These are phyloP conservation scores for Thaumetopoea pityocampa DNA, from an alignment of 1,140 invertebrate genomes.

Conservation along the genomic window DNA sequence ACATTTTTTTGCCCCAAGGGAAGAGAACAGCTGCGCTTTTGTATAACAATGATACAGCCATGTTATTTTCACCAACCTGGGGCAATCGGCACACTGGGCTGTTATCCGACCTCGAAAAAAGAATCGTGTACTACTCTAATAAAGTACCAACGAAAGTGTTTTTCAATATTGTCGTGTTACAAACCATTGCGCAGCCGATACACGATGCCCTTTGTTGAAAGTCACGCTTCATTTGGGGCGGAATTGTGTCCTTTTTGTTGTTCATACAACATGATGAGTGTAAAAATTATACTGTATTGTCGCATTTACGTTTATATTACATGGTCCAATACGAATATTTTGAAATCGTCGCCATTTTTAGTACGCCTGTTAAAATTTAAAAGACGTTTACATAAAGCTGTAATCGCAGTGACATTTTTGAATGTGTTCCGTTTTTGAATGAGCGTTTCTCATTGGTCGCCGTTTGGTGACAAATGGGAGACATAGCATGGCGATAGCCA, in stretches of 20 bases:
- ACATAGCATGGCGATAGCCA: slow-evolving; percentile 47
- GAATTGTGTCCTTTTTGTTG: slow-evolving; percentile 72
- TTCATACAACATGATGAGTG: slow-evolving; percentile 60
- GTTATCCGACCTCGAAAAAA: slow-evolving; percentile 34
- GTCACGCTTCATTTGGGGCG: slow-evolving; percentile 69
- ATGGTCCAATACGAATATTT: slow-evolving; percentile 13
- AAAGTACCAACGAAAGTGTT: slow-evolving; percentile 7
- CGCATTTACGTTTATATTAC: slow-evolving; percentile 33
- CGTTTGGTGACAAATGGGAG: slow-evolving; percentile 69
- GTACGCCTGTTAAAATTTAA: slow-evolving; percentile 17
- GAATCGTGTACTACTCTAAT: slow-evolving; percentile 5
- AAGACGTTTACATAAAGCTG: slow-evolving; percentile 40
- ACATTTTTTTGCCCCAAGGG: slow-evolving; percentile 67
- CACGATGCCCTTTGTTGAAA: slow-evolving; percentile 59
- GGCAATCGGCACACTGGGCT: slow-evolving; percentile 57
- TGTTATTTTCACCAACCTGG: slow-evolving; percentile 52
- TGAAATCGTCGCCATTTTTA: slow-evolving; percentile 12
- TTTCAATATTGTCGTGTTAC: slow-evolving; percentile 38
- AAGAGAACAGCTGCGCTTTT: slow-evolving; percentile 66
- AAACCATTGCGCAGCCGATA: slow-evolving; percentile 46
- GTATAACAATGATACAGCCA: slow-evolving; percentile 71
- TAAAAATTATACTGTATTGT: slow-evolving; percentile 57
- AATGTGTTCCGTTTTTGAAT: slow-evolving; percentile 51
- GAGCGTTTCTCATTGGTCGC: slow-evolving; percentile 40
- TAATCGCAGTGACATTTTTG: slow-evolving; percentile 49